Evolutionary conservation across 2,113 vertebrate species (phyloP).

Genomic region (Thryonomys swinderianus): DNA sequence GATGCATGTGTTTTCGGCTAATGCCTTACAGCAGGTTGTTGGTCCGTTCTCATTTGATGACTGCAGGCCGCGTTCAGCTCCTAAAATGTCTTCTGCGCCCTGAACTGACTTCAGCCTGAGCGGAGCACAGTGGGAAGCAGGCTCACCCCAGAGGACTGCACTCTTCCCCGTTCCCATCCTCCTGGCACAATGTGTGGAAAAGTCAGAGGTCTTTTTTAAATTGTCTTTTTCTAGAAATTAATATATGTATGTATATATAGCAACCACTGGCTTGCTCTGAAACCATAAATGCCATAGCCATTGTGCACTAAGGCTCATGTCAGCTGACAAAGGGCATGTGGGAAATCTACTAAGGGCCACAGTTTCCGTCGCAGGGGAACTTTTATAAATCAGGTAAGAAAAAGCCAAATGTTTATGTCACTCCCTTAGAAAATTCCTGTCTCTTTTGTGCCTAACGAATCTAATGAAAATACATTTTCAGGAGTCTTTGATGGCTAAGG

Average conservation of each 20-base stretch:
- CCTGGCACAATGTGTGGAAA: neutral
- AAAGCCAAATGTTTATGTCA: neutral
- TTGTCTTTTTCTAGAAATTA: neutral
- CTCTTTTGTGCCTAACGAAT: neutral
- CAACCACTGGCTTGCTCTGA: neutral
- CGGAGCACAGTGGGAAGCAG: neutral
- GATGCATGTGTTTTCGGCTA: neutral
- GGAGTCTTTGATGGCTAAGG: neutral
- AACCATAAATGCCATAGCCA: neutral
- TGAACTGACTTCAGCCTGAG: neutral
- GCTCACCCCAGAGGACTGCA: neutral
- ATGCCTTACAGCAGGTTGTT: neutral
- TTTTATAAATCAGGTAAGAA: neutral
- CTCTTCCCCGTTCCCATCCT: neutral
- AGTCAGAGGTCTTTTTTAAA: neutral
- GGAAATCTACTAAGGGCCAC: neutral
- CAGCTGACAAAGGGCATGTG: neutral
- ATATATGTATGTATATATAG: neutral
- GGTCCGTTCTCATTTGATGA: neutral
- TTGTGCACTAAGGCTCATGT: neutral
- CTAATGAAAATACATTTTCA: conserved; percentile 14
- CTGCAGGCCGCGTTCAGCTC: neutral
- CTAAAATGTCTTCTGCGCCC: neutral
- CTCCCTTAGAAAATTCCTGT: neutral
- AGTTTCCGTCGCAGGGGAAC: neutral